These are phyloP conservation scores for Phocides pigmalion DNA, from an alignment of 1,140 invertebrate species.

Conservation along the genomic window DNA sequence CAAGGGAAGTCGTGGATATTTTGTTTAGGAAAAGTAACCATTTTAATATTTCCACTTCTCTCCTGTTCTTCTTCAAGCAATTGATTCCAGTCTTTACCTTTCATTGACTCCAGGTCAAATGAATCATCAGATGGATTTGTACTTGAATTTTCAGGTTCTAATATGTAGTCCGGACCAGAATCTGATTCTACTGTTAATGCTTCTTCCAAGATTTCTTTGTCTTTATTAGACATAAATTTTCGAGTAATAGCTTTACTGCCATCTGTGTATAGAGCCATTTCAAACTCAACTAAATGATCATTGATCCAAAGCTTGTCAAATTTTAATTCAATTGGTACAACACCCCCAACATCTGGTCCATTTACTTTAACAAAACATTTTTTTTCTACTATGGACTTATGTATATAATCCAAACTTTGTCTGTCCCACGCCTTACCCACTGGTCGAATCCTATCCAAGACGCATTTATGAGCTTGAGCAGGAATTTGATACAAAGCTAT, in stretches of 20 bases:
- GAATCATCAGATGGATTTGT: slow-evolving; percentile 44
- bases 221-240: slow-evolving; percentile 45
- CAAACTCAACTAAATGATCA: slow-evolving; percentile 72
- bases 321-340: slow-evolving; percentile 66
- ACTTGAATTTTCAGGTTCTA: slow-evolving; percentile 48
- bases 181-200: slow-evolving; percentile 43
- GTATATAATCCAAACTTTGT: slow-evolving; percentile 67
- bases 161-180: slow-evolving; percentile 69
- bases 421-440: slow-evolving; percentile 60
- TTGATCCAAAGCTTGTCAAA: slow-evolving; percentile 69
- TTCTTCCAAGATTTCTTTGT: slow-evolving; percentile 30
- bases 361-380: slow-evolving; percentile 60
- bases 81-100: slow-evolving; percentile 63
- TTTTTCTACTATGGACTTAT: slow-evolving; percentile 73
- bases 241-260: slow-evolving; percentile 55
- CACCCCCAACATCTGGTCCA: slow-evolving; percentile 49
- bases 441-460: slow-evolving; percentile 76
- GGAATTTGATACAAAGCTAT: slow-evolving; percentile 85
- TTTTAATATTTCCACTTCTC: slow-evolving; percentile 31
- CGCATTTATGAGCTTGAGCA: slow-evolving; percentile 80
- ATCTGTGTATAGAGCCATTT: slow-evolving; percentile 66
- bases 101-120: slow-evolving; percentile 41
- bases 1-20: slow-evolving; percentile 53
- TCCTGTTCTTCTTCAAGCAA: slow-evolving; percentile 59
- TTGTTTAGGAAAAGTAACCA: slow-evolving; percentile 48